Base-by-base conservation (phyloP, 2,113 vertebrate genomes). In the Larimichthys crocea region DNA sequence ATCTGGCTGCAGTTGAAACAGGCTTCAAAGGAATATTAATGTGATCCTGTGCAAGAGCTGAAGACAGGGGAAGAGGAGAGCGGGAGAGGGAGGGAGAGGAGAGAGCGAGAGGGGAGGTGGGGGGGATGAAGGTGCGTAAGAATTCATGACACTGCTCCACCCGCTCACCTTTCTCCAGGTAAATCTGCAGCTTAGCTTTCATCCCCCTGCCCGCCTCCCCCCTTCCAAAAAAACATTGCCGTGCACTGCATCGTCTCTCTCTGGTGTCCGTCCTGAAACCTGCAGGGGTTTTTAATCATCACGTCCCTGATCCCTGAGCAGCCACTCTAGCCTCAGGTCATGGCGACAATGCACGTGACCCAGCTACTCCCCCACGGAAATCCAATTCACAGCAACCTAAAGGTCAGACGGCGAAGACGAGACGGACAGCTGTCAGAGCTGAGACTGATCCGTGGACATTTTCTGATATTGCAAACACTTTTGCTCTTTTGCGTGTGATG, bases 21-120 rank as follows among this genome's bases (percentile, higher is more conserved):
- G 84, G 88, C 92, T 94, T 95, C 90, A 95, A 95, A 95, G 90
- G 93, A 94, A 94, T 94, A 94, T 92, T 93, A 92, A 95, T 92
- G 87, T 86, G 86, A 92, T 91, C 82, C 89, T 93, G 80, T 87
- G 87, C 89, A 89, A 85, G 86, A 92, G 86, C 76, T 84, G 89
- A 85, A 85, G 87, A 91, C 72, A 81, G 77, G 55, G 73, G 70
- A 55, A 75, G 67, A 65, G 57, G 71, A 60, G 19, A 44, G 64
- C 2, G 66, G 14, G 26, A 17, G 57, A 65, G 73, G 70, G 55
- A 57, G 52, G 63, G 52, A 42, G 40, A 61, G 10, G 67, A 46
- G 68, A 11, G 46, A 24, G 72, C 61, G 19, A 40, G 35, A 40
- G 20, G 40, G 31, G 61, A 46, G 20, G 46, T 22, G 60, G 63